phyloP scores from a whole-genome alignment of 2,113 vertebrate genomes.

The Mormyrus iriodes region DNA sequence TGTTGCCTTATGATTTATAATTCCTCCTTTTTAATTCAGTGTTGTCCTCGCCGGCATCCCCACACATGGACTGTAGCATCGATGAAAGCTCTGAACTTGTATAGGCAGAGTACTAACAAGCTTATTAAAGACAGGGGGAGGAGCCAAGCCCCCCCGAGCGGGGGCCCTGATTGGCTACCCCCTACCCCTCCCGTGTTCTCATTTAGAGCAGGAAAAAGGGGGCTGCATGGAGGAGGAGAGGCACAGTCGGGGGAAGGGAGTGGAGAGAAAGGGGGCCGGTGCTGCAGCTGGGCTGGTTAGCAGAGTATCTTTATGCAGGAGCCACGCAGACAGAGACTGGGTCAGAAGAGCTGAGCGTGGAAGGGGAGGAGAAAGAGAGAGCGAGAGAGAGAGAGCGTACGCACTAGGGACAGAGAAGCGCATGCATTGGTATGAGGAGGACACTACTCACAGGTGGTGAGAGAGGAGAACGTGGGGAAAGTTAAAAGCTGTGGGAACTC shows the following conservation, averaged over 20 bases:
- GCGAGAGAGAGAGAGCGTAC: neutral
- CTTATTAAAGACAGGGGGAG: conserved; percentile 66
- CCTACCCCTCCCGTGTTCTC: conserved; percentile 32
- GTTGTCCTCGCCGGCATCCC: conserved; percentile 27
- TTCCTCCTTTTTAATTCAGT: conserved; percentile 19
- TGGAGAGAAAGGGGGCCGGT: conserved; percentile 27
- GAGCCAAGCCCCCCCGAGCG: conserved; percentile 40
- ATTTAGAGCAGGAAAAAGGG: conserved; percentile 34
- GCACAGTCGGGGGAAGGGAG: conserved; percentile 33
- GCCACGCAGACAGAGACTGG: neutral
- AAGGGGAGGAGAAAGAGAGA: conserved; percentile 17
- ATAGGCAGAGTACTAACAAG: conserved; percentile 65
- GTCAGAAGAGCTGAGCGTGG: conserved; percentile 21
- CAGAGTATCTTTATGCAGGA: conserved; percentile 26
- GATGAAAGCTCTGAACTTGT: conserved; percentile 59
- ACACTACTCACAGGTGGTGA: neutral
- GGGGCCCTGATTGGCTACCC: conserved; percentile 56
- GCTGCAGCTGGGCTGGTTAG: conserved; percentile 71
- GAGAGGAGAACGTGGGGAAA: neutral
- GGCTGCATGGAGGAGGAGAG: conserved; percentile 29
- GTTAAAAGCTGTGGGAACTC: conserved; percentile 28
- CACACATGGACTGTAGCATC: conserved; percentile 15
- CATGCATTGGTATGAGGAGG: neutral
- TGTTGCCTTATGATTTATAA: conserved; percentile 21
- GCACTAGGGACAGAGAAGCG: neutral